Base-by-base conservation (phyloP, 2,113 vertebrate species). In the Cyanoramphus novaezelandiae region DNA sequence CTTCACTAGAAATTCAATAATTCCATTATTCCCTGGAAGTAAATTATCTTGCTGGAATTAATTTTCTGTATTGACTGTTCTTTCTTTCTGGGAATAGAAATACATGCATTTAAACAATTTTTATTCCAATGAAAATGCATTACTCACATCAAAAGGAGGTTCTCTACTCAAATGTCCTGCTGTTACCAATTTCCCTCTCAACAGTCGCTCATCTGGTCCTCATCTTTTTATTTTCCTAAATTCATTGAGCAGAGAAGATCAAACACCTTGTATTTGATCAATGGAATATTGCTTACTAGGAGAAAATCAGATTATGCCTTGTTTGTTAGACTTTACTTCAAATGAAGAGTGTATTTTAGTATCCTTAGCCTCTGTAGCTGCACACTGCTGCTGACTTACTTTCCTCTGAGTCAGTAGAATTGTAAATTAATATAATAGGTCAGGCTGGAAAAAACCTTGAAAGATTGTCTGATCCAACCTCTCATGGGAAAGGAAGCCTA, bases 161-260 rank as follows among this genome's bases (percentile, higher is more conserved):
- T 92, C 70, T 74, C 12, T 60, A 53, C 65, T 95, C 55, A 44
- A 77, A 29, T 67, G 24, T 83, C 92, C 76, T 86, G 49, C 89
- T 93, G 94, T 88, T 96, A 88, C 46, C 75, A 82, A 90, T 94
- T 97, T 90, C 91, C 65, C 0, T 86, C 85, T 80, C 93, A 92
- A 93, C 81, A 78, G 88, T 82, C 78, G n/a, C 46, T 94, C 77
- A 71, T 83, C 53, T 80, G 39, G 92, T 90, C 31, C 35, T 89
- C 69, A 87, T 80, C 43, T 88, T 88, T 86, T 80, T 92, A 55
- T 93, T 95, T 85, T 82, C 43, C 35, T 41, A 86, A 91, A 75
- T 69, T 76, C 59, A 71, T 17, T 37, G 43, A 93, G 59, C 39
- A 82, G 10, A 64, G 46, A 83, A n/a, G 69, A 92, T 92, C 82